Base-by-base conservation (phyloP, 2,113 vertebrate species). In the Anhinga anhinga region DNA sequence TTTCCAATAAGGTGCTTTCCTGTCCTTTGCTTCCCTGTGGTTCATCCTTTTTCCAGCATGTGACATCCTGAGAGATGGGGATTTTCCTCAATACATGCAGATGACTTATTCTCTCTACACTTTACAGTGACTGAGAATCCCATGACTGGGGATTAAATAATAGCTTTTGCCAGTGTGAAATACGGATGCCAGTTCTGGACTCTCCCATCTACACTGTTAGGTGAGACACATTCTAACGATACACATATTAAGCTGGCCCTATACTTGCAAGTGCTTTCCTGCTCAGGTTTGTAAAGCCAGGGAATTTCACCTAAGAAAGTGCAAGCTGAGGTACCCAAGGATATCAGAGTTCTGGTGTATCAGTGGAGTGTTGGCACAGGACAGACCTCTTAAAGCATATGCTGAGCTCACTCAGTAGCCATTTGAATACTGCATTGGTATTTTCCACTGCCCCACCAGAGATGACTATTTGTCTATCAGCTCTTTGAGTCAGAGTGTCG, bases 391-490 rank as follows among this genome's bases (percentile, higher is more conserved):
- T 74, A 52, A 40, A 65, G 23, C 45, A 38, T 2, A 29, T 14
- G 29, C 65, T 71, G 32, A 44, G 55, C 36, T 55, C 20, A 47
- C 23, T 50, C 59, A 47, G 44, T 9, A 65, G 45, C 29, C 5
- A 1, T 8, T 40, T 40, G 0, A 59, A 26, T n/a, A 45, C 53
- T 49, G 13, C 23, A 13, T n/a, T n/a, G n/a, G n/a, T n/a, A n/a
- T n/a, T n/a, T n/a, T n/a, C n/a, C n/a, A n/a, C n/a, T n/a, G n/a
- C n/a, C n/a, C n/a, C n/a, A n/a, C n/a, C n/a, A n/a, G n/a, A n/a
- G n/a, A n/a, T 1, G 7, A 22, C 47, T 18, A 17, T 42, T 59
- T 40, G 47, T 62, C 42, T 30, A 7, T 56, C 42, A 69, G 42
- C 45, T 40, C 50, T 52, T 8, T 59, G 21, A 88, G 58, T 59